Evolutionary conservation across 2,888 invertebrate genomes (phyloP), one percentile per base, ranked within the genome.

Genomic region (Coleophora flavipennella): DNA sequence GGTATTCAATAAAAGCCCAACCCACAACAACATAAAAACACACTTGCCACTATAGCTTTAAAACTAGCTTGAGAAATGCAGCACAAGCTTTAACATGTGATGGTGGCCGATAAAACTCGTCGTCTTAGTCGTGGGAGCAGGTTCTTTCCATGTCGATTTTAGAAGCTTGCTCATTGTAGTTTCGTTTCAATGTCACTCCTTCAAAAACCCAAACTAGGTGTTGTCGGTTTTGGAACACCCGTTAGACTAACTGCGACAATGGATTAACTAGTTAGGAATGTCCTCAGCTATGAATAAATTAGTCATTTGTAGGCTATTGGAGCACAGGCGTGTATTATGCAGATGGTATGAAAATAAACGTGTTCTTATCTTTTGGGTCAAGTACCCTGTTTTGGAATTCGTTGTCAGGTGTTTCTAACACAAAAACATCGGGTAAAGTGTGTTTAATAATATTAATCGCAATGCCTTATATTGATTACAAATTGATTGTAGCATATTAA

Each of bases 161-260:
- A 20, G 3, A 20, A 20, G 20, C 20, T 20, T 6, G 20, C 20
- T 20, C 20, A 20, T 20, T 20, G 55, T 69, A 62, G 61, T 63
- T 69, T 67, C 37, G 55, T 67, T 67, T 73, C 67, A 67, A 63
- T 73, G 70, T 68, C 69, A 71, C 62, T 60, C 58, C 48, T 55
- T 57, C 62, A 73, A 70, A 67, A 59, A 62, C 36, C 50, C 44
- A 53, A 51, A 57, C 35, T 35, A 59, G 51, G 50, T 48, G 46
- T 35, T 40, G 48, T 71, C 51, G 78, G 75, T 79, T 79, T 78
- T 76, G 44, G 50, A 34, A 6, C 4, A 38, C 34, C 41, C 41
- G 41, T 41, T 41, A 43, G 35, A 31, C 38, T 42, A 37, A 34
- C 39, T 45, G 49, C 55, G 69, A 70, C 67, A 67, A 67, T 62